Evolutionary conservation across 92 coral and sea anemone genomes (phyloP).

Genomic region (Porites cylindrica): DNA sequence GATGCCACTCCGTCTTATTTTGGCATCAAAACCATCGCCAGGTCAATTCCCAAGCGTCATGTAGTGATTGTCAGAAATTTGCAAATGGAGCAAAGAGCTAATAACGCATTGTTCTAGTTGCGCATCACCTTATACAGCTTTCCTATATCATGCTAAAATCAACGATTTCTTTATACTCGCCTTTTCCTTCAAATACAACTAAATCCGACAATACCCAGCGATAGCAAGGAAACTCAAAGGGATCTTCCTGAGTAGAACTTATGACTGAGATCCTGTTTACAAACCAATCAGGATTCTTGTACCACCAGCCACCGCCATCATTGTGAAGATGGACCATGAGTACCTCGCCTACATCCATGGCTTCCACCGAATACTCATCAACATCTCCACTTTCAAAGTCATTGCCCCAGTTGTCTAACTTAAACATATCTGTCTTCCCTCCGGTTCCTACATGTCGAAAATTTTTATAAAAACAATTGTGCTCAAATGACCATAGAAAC

Average conservation of each 20-base stretch:
- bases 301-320: slow-evolving; percentile 56
- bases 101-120: too few species aligned
- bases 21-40: too few species aligned
- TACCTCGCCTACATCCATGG: slow-evolving; percentile 88
- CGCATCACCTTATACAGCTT: background rate
- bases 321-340: slow-evolving; percentile 72
- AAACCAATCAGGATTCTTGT: slow-evolving; percentile 75
- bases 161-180: slow-evolving; percentile 18
- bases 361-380: slow-evolving; percentile 72
- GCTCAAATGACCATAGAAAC: too few species aligned
- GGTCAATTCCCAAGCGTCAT: too few species aligned
- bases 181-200: slow-evolving; percentile 75
- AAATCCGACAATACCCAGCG: slow-evolving; percentile 77
- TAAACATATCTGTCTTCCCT: slow-evolving; percentile 75
- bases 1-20: too few species aligned
- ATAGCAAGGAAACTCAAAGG: slow-evolving; percentile 76
- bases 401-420: slow-evolving; percentile 61
- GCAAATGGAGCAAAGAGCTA: too few species aligned
- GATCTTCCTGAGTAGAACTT: slow-evolving; percentile 51
- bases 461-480: too few species aligned
- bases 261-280: slow-evolving; percentile 73
- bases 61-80: too few species aligned
- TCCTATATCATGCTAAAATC: background rate
- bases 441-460: slow-evolving; percentile 63
- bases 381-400: slow-evolving; percentile 73